Percentiles rank a stretch among this genome's conserved stretches.
These are phyloP conservation scores for Synergus laeviventris DNA, from an alignment of 2,888 invertebrate genomes.

Conservation along the genomic window DNA sequence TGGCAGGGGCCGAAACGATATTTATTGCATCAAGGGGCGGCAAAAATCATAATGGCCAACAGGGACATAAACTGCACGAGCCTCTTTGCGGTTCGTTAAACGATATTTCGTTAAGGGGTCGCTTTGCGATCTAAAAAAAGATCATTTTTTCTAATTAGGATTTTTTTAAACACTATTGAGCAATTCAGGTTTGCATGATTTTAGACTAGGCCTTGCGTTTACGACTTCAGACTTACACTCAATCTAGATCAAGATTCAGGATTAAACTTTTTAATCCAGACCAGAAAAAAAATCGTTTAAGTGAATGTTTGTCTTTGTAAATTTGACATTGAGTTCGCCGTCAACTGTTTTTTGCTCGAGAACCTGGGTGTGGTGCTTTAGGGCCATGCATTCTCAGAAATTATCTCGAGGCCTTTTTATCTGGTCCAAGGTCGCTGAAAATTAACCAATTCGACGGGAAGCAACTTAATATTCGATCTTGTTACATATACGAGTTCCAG, in stretches of 20 bases:
- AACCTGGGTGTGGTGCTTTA: neutral
- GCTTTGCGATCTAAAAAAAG: constrained; percentile 12
- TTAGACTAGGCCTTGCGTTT: no score
- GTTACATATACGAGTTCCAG: constrained; percentile 48
- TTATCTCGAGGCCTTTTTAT: constrained; percentile 57
- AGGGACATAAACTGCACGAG: constrained; percentile 69
- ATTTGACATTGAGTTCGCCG: neutral
- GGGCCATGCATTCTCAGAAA: constrained; percentile 40
- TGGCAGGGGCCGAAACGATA: constrained; percentile 72
- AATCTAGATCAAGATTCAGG: neutral
- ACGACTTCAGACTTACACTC: neutral
- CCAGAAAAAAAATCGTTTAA: neutral
- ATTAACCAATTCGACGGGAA: constrained; percentile 53
- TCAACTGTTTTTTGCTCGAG: neutral
- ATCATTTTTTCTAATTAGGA: neutral
- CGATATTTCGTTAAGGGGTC: constrained; percentile 59
- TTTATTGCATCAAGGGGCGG: constrained; percentile 70
- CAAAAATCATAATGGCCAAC: constrained; percentile 71
- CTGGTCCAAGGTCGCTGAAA: constrained; percentile 57
- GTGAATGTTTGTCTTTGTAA: neutral
- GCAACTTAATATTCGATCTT: constrained; percentile 42
- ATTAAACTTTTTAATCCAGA: neutral
- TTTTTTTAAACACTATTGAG: neutral
- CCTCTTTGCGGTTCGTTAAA: constrained; percentile 75
- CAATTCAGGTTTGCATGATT: neutral